Conservation (phyloP, 1,140 invertebrate genomes). For the Sitobion miscanthi region DNA sequence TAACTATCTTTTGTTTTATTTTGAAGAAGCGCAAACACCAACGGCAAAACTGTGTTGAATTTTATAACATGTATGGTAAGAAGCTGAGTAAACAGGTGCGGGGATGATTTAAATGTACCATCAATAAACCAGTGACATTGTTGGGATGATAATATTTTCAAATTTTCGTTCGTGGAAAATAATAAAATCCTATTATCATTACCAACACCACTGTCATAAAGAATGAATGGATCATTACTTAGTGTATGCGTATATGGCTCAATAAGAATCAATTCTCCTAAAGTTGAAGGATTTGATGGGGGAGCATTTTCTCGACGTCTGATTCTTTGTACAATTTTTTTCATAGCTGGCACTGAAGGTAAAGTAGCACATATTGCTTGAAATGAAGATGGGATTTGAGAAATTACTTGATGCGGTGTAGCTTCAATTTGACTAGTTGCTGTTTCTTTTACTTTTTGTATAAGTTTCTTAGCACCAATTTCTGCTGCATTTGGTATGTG, state of each 20-base stretch:
- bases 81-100: background rate
- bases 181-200: background rate
- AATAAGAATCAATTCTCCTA: background rate
- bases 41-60: background rate
- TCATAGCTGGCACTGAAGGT: background rate
- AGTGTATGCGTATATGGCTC: background rate
- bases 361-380: background rate
- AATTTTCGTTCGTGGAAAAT: background rate
- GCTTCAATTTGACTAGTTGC: background rate
- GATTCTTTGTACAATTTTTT: background rate
- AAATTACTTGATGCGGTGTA: background rate
- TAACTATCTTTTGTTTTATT: background rate
- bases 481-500: background rate
- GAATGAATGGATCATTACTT: background rate
- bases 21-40: background rate
- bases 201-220: background rate
- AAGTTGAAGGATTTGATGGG: background rate
- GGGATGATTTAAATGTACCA: slow-evolving; percentile 20
- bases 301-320: background rate
- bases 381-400: background rate
- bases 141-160: background rate
- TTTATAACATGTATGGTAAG: background rate
- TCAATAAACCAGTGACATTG: background rate
- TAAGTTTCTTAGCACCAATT: background rate
- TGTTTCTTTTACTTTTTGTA: background rate